Percentiles rank a stretch among this genome's conserved stretches.
Evolutionary conservation across 2,888 invertebrate genomes (phyloP).

Genomic region (Neoitamus cyanurus): DNA sequence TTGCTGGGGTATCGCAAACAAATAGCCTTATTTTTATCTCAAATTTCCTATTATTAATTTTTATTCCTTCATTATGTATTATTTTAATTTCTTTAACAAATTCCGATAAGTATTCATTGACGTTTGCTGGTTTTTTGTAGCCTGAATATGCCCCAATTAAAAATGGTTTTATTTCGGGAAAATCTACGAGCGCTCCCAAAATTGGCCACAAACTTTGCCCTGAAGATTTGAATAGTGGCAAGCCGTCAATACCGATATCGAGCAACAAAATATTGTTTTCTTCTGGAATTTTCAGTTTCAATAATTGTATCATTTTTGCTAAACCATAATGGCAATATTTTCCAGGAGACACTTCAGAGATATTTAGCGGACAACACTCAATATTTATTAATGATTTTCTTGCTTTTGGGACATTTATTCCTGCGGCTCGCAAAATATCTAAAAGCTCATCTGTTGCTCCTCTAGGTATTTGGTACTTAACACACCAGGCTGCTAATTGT

Average conservation of each 20-base stretch:
- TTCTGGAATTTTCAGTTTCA: not conserved
- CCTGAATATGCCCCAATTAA: conserved; percentile 43
- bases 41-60: not conserved
- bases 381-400: not conserved
- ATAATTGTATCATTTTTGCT: not conserved
- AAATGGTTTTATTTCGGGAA: conserved; percentile 4
- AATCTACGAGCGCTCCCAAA: not conserved
- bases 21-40: conserved; percentile 5
- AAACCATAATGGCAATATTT: not conserved
- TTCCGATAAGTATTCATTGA: not conserved
- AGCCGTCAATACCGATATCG: not conserved
- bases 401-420: not conserved
- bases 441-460: not conserved
- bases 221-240: conserved; percentile 29
- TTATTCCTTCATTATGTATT: not conserved
- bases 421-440: not conserved
- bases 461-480: not conserved
- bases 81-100: conserved; percentile 26
- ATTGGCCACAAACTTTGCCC: conserved; percentile 25
- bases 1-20: conserved; percentile 23
- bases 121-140: not conserved
- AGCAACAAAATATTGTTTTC: not conserved
- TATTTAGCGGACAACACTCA: not conserved
- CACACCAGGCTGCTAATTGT: not conserved
- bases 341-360: not conserved